Percentiles rank a stretch among this genome's conserved stretches.
These are phyloP conservation scores for Amazona vittata DNA, from an alignment of 2,113 vertebrate species.

Conservation along the genomic window DNA sequence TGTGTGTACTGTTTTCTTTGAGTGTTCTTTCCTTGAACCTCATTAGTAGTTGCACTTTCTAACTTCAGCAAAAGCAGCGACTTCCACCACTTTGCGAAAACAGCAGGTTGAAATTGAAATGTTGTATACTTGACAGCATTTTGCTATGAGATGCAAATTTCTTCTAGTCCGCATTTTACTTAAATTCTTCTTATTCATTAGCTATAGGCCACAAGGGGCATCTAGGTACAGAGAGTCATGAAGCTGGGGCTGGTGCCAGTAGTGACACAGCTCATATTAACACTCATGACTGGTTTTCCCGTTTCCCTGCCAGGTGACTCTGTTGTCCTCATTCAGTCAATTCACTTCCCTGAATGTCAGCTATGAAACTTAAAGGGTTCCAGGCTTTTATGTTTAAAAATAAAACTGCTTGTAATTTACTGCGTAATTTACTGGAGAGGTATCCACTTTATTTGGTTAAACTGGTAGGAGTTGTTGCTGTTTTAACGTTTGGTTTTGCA, in stretches of 20 bases:
- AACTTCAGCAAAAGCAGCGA: neutral
- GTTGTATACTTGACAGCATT: neutral
- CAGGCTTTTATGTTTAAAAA: neutral
- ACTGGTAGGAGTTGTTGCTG: neutral
- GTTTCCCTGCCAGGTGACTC: neutral
- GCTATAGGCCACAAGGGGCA: neutral
- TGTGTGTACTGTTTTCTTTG: neutral
- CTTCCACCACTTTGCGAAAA: neutral
- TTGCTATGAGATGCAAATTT: neutral
- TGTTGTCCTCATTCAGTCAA: neutral
- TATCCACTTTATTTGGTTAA: neutral
- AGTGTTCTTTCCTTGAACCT: constrained; percentile 29
- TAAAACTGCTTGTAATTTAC: neutral
- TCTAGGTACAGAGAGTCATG: neutral
- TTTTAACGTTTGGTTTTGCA: neutral
- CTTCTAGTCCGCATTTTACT: neutral
- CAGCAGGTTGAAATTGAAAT: neutral
- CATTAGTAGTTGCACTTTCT: constrained; percentile 37
- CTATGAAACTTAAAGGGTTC: neutral
- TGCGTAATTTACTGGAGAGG: neutral
- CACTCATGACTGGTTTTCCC: neutral
- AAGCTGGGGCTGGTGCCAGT: neutral
- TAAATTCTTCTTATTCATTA: neutral
- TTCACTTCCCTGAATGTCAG: neutral
- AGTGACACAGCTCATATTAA: neutral